These are phyloP conservation scores for Pristionchus exspectatus DNA, from an alignment of 2,888 invertebrate species.

Conservation along the genomic window DNA sequence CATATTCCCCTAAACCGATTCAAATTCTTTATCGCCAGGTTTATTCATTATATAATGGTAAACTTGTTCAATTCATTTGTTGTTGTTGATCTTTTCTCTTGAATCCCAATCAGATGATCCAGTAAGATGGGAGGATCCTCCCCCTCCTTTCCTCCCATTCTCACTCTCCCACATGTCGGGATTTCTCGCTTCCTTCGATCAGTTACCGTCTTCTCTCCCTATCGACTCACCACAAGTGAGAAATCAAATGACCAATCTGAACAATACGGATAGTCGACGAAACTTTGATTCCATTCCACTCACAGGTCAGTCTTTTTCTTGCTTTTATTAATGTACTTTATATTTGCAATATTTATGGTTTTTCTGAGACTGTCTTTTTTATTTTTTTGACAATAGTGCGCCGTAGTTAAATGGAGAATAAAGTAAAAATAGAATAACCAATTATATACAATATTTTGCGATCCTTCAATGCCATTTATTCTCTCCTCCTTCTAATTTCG, in stretches of 20 bases:
- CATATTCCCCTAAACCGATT: too few species aligned
- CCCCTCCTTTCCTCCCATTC: conserved; percentile 34
- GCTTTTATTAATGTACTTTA: too few species aligned
- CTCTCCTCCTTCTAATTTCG: not conserved
- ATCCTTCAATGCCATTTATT: not conserved
- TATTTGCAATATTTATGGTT: too few species aligned
- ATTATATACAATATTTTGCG: not conserved
- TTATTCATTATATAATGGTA: too few species aligned
- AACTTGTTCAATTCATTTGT: not conserved
- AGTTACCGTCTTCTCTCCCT: conserved; percentile 46
- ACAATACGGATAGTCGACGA: not conserved
- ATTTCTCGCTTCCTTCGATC: conserved; percentile 33
- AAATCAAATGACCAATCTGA: conserved; percentile 1
- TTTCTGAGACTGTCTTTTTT: too few species aligned
- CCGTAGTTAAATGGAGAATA: too few species aligned
- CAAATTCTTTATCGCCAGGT: too few species aligned
- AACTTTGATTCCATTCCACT: not conserved
- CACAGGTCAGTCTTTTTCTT: not conserved
- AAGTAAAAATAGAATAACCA: not conserved
- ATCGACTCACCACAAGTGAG: not conserved
- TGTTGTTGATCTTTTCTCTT: not conserved
- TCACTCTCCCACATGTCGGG: conserved; percentile 52
- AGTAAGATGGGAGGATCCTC: conserved; percentile 21
- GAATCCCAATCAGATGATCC: not conserved
- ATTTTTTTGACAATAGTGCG: not conserved